Percentiles rank a stretch among this genome's conserved stretches.
Evolutionary conservation across 2,888 invertebrate species (phyloP).

Genomic region (Rotaria sp.): DNA sequence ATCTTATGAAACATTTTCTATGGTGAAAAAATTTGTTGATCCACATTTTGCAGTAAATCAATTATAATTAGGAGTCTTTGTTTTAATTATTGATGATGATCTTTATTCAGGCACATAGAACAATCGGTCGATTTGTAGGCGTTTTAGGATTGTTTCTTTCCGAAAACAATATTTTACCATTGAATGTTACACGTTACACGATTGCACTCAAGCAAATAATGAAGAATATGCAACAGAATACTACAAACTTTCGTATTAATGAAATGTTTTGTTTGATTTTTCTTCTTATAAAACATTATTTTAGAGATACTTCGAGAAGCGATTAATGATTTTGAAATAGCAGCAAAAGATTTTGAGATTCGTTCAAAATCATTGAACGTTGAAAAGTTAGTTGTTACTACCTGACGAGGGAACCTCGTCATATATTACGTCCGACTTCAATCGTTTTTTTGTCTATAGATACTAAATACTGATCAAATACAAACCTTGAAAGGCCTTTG

Average conservation of each 20-base stretch:
- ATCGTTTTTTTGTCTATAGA: too few relatives aligned
- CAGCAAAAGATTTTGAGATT: background rate
- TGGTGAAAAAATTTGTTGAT: conserved; percentile 51
- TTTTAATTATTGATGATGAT: background rate
- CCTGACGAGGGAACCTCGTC: background rate
- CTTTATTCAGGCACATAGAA: background rate
- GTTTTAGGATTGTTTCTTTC: background rate
- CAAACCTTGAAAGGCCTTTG: too few relatives aligned
- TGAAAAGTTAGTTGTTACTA: background rate
- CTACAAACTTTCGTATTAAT: background rate
- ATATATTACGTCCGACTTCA: too few relatives aligned
- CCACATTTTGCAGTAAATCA: conserved; percentile 48
- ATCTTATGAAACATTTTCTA: conserved; percentile 54
- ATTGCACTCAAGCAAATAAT: background rate
- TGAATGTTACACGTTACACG: background rate
- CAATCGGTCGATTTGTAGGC: background rate
- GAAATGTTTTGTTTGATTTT: background rate
- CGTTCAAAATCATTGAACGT: background rate
- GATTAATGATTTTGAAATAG: background rate
- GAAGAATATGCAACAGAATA: background rate
- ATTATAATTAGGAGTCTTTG: too few relatives aligned
- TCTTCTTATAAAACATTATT: background rate
- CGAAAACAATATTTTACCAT: background rate
- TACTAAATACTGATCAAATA: too few relatives aligned
- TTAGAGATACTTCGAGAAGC: background rate